A percentile compares a stretch with the other conserved stretches of the same genome.
Conservation (phyloP, 2,113 vertebrate genomes). For the Pycnonotus jocosus region DNA sequence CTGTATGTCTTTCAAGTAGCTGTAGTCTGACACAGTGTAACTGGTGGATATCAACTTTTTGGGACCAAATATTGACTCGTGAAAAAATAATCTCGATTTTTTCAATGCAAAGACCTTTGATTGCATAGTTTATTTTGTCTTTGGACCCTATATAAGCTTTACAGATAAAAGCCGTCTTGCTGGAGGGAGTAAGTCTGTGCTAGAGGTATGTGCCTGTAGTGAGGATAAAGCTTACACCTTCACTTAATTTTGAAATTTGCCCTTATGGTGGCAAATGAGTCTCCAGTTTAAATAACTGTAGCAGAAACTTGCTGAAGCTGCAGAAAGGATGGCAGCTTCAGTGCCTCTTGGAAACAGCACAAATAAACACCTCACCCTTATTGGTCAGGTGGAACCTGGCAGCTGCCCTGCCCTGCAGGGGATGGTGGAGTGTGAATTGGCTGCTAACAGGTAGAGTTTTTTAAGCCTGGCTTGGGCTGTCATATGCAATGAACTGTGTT, state of each 20-base stretch:
- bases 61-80: neutral
- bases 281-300: neutral
- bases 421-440: neutral
- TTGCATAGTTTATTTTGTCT: neutral
- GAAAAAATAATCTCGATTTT: neutral
- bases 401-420: neutral
- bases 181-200: neutral
- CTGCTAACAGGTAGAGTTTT: neutral
- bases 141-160: neutral
- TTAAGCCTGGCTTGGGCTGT: neutral
- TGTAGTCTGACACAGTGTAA: neutral
- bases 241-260: neutral
- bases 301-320: neutral
- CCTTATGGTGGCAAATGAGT: neutral
- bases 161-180: neutral
- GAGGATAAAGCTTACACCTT: neutral
- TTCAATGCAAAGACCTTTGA: neutral
- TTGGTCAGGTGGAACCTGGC: fast-evolving
- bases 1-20: neutral
- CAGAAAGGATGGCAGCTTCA: neutral
- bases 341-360: neutral
- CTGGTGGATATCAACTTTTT: neutral
- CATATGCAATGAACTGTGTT: neutral
- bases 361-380: neutral
- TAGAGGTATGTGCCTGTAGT: neutral